Base-by-base conservation (phyloP, 37 sponge, comb jelly and placozoan species). In the Spongilla lacustris region DNA sequence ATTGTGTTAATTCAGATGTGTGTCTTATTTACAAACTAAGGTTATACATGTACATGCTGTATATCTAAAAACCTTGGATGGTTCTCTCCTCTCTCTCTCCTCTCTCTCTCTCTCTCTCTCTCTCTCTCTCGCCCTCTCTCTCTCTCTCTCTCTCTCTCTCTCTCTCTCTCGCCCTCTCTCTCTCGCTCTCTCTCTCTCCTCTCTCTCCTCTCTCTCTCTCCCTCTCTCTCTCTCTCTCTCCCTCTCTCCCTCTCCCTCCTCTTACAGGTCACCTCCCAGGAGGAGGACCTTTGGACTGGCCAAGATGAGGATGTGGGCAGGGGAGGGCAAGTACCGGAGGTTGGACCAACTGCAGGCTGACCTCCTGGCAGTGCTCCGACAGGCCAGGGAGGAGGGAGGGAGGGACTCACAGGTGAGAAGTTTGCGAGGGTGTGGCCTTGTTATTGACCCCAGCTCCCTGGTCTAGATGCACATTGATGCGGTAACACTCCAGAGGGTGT, bases 271-370 rank as follows among this genome's bases (percentile, higher is more conserved):
- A 14, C 37, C 76, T 34, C 37, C 31, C 37, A 41, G 76, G 17
- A 76, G 58, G 58, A 58, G 58, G 67, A 30, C 46, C 22, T 76
- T 90, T 58, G 69, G 79, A 35, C 81, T 90, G n/a, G 49, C 48
- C 24, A 74, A 69, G 34, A 75, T 90, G n/a, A 36, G 38, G 28
- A 38, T 76, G 69, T 90, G 86, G 86, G 68, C 76, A 36, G 28
- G 8, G 19, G 68, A 66, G 41, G 85, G 92, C 79, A 68, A 76
- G 37, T 94, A 94, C 84, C 67, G 36, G 33, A 76, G 91, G n/a
- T 86, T 94, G 71, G 88, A 85, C 35, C 69, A 77, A 17, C 80
- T 94, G 10, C 94, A 94, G 83, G 67, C 36, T 0, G 94, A 94
- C 74, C 36, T 90, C 28, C 41, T 90, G 28, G 72, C 75, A 2